These are phyloP conservation scores for Eupleurogrammus muticus DNA, from an alignment of 2,797 vertebrate genomes.

Conservation along the genomic window DNA sequence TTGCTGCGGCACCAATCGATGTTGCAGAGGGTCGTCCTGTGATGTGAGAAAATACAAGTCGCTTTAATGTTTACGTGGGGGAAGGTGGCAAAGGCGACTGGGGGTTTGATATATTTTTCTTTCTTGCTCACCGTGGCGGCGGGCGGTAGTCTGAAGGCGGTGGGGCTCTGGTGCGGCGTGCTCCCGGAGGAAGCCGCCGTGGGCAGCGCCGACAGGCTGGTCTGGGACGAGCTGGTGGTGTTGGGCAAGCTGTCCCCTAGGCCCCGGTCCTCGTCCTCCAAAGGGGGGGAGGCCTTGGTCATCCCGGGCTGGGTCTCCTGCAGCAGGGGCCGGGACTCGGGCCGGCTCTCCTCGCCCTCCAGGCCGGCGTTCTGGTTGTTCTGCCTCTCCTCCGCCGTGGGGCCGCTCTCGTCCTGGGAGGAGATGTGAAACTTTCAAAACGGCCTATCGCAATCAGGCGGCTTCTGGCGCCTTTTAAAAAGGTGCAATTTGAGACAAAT, in stretches of 20 bases:
- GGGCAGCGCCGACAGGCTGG: constrained; percentile 83
- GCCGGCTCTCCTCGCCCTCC: constrained; percentile 79
- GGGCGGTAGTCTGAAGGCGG: constrained; percentile 51
- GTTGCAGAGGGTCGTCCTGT: constrained; percentile 80
- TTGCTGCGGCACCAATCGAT: constrained; percentile 76
- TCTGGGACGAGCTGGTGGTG: constrained; percentile 87
- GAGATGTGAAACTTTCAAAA: no score
- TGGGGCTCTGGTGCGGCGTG: constrained; percentile 80
- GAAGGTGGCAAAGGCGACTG: not conserved
- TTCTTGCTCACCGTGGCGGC: constrained; percentile 65
- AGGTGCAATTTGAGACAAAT: not conserved
- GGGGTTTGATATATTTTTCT: not conserved
- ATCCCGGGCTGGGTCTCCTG: constrained; percentile 81
- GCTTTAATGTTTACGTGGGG: not conserved
- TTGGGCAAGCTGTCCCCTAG: constrained; percentile 87
- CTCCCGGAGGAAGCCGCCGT: constrained; percentile 65
- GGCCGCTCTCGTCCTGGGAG: constrained; percentile 75
- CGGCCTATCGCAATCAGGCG: no score
- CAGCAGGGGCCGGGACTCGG: constrained; percentile 81
- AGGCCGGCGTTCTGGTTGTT: constrained; percentile 81
- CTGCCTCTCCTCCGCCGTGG: constrained; percentile 81
- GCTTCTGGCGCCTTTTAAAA: no score
- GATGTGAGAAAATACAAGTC: constrained; percentile 6
- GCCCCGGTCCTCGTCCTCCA: constrained; percentile 86
- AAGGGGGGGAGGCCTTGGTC: constrained; percentile 76